Conservation (phyloP, 2,888 invertebrate species). For the Anagyrus pseudococci region DNA sequence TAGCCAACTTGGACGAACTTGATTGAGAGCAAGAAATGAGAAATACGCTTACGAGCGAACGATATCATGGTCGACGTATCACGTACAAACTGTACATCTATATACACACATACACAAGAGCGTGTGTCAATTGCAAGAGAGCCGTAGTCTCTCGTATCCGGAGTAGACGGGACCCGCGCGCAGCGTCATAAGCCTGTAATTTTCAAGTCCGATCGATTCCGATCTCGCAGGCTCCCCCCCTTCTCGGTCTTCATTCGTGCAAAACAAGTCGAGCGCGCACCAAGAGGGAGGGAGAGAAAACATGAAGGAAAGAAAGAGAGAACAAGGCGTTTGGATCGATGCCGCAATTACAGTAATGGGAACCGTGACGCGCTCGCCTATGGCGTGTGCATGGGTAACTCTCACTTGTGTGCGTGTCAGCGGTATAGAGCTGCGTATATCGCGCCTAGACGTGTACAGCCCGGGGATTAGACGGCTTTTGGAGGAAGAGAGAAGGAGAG, state of each 20-base stretch:
- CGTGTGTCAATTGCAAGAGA: too few relatives aligned
- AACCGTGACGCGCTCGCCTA: slow-evolving; percentile 19
- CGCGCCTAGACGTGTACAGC: too few relatives aligned
- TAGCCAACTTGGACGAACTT: too few relatives aligned
- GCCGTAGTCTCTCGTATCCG: background rate
- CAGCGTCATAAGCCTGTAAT: slow-evolving; percentile 32
- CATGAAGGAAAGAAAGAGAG: too few relatives aligned
- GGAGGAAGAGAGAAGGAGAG: too few relatives aligned
- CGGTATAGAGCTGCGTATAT: background rate
- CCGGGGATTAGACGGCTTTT: too few relatives aligned
- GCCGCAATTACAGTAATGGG: slow-evolving; percentile 38
- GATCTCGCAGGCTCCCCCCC: slow-evolving; percentile 8
- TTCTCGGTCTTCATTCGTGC: slow-evolving; percentile 20
- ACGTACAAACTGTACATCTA: background rate
- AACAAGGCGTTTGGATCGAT: slow-evolving; percentile 29
- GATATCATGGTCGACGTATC: background rate
- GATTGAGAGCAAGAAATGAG: too few relatives aligned
- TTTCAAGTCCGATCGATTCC: slow-evolving; percentile 31
- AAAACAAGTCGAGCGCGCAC: slow-evolving; percentile 17
- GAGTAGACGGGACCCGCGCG: background rate
- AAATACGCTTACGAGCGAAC: background rate
- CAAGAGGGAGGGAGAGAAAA: background rate
- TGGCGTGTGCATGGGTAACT: background rate
- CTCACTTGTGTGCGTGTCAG: background rate
- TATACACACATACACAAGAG: too few relatives aligned